Base-by-base conservation (phyloP, 2,888 invertebrate genomes). In the Portevinia maculata region DNA sequence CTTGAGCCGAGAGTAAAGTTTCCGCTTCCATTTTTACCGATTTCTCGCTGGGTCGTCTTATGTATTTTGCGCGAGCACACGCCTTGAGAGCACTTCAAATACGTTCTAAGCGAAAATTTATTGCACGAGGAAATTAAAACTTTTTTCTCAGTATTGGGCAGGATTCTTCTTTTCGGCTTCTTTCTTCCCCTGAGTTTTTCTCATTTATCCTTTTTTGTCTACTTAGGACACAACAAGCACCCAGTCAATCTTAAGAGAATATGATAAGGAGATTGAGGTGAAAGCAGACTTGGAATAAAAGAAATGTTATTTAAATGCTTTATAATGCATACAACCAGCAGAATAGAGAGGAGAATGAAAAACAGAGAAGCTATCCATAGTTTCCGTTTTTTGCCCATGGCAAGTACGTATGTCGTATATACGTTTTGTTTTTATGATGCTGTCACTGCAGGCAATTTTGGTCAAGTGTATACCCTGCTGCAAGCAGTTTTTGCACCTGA, bases 61-160 rank as follows among this genome's bases (percentile, higher is more conserved):
- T 83, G 83, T 78, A 67, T 78, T 62, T 71, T 32, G 46, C 28
- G 78, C 60, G 70, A 75, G 81, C 71, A 76, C 81, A 83, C 67
- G 67, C 65, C 65, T 62, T 39, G 65, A 83, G 78, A 67, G 78
- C 60, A 78, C 83, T 83, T 67, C 78, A 78, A 71, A 62, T 62
- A 60, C 55, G 50, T 55, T 57, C 78, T 65, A 13, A 34, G 46
- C 50, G 15, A 81, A 85, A 86, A 84, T 86, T 86, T 86, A 86
- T 86, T 86, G 85, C 85, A 86, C 84, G 85, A 85, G 44, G 86
- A 86, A 86, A 86, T 86, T 86, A 85, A 86, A 86, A 86, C 39
- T 8, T 34, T 37, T 65, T 67, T 30, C 44, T 44, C 44, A 17
- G 1, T 19, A 44, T 5, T 9, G 44, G 19, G 19, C 17, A 44